Base-by-base conservation (phyloP, 2,888 invertebrate genomes). In the Athalia circularis region DNA sequence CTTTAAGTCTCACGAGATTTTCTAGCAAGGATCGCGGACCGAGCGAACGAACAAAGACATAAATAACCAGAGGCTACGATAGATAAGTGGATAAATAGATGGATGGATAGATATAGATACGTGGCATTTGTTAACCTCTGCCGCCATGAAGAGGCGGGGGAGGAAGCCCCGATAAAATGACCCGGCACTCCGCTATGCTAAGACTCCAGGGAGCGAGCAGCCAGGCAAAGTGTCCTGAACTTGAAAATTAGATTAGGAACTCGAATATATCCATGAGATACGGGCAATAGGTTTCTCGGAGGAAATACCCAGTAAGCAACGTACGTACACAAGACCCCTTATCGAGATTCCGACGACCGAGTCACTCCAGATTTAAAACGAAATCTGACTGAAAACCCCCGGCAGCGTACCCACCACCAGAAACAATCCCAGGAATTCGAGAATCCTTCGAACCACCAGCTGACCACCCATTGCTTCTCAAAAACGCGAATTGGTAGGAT, bases 231-330 rank as follows among this genome's bases (percentile, higher is more conserved):
- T 29, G 29, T 72, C 72, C 59, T 59, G 57, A 72, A 72, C 59
- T 72, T 72, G 57, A 72, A 29, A 72, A 72, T 72, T 72, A 72
- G 72, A 72, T 72, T 72, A 72, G 52, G 45, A 72, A 72, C 72
- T 72, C 29, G 29, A 29, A 29, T 29, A 2, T 29, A 29, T 29
- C 29, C 29, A 29, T 29, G 29, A 29, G 29, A 29, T 29, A 29
- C 29, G 29, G 29, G 29, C 29, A 29, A 29, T 29, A 0, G 0
- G 29, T 29, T 29, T 29, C 29, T 29, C 29, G 29, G 29, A 29
- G 29, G 29, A 29, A 29, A 29, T 29, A 29, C 29, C 29, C 29
- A 2, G 29, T 29, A 29, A 29, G 29, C 29, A 29, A 29, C 29
- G 29, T 29, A 29, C 29, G 29, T 29, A 29, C 29, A 29, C 29